Conservation (phyloP, 2,113 vertebrate species). For the Phycodurus eques region DNA sequence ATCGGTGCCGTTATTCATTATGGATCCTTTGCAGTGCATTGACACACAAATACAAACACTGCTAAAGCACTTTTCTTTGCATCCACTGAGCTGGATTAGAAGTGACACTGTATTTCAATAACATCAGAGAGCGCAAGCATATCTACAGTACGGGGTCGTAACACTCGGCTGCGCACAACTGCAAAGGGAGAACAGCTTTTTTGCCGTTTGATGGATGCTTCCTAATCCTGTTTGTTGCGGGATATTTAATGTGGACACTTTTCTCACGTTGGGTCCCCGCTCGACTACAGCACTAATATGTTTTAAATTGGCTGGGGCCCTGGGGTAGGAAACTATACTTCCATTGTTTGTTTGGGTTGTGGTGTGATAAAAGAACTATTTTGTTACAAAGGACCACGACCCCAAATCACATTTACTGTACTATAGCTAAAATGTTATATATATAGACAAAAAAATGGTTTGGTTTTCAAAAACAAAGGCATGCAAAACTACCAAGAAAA, state of each 20-base stretch:
- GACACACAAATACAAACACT: conserved; percentile 41
- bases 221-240: conserved; percentile 55
- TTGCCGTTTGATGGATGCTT: conserved; percentile 28
- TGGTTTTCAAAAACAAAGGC: no score
- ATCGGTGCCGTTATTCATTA: conserved; percentile 39
- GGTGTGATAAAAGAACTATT: conserved; percentile 41
- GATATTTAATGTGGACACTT: conserved; percentile 41
- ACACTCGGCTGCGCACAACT: conserved; percentile 1
- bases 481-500: not conserved
- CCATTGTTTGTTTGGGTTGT: conserved; percentile 21
- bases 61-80: conserved; percentile 33
- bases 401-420: conserved; percentile 10
- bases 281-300: conserved; percentile 51
- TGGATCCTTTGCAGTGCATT: conserved; percentile 37
- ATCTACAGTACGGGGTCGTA: conserved; percentile 15
- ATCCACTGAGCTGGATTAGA: conserved; percentile 39
- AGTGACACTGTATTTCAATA: conserved; percentile 34
- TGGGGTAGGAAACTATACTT: conserved; percentile 35
- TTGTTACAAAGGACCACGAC: conserved; percentile 38
- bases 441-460: not conserved
- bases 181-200: conserved; percentile 25
- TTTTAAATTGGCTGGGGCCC: conserved; percentile 58
- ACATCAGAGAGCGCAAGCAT: conserved; percentile 27
- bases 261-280: conserved; percentile 36
- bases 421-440: not conserved